Base-by-base conservation (phyloP, 2,113 vertebrate genomes). In the Pardalotus punctatus region DNA sequence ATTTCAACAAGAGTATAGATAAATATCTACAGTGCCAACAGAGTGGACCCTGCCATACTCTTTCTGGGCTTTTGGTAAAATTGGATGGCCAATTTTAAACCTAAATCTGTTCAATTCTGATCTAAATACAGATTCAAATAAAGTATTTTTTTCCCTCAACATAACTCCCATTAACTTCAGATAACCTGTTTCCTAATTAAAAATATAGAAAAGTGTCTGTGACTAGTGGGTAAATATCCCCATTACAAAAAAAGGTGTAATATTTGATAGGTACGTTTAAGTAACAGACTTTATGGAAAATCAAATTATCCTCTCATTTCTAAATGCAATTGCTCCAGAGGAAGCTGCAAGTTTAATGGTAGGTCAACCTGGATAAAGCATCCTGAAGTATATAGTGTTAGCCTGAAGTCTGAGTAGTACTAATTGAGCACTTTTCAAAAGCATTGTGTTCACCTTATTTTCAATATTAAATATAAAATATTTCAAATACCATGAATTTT, bases 1-100 rank as follows among this genome's bases (percentile, higher is more conserved):
- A 67, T 56, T 86, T 84, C 16, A 81, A 11, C n/a, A 88, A 20
- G 2, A 43, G 3, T 48, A 54, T 19, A 57, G 35, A 24, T 86
- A 88, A 83, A 48, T 81, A 51, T 43, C 28, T 72, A 9, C 19
- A 83, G 21, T 66, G 67, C 4, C 10, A 71, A 81, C 70, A 66
- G 7, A 56, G 7, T 58, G 28, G 11, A 50, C 13, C 5, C 14
- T 86, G 1, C 61, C 0, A 1, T 43, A 3, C 23, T 65, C 16
- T 73, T 6, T 81, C 33, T 81, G 67, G 12, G 5, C 47, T 86
- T 83, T 48, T 53, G 57, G 6, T 65, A 31, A 60, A 1, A 24
- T 50, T 58, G 10, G 9, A 77, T 56, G 22, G 11, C 16, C 31
- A 93, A 35, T 18, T 78, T 88, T 81, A 74, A 66, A 47, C 13